Evolutionary conservation across 53 echinoderm and acorn worm species (phyloP).

Genomic region (Echinometra lucunter): DNA sequence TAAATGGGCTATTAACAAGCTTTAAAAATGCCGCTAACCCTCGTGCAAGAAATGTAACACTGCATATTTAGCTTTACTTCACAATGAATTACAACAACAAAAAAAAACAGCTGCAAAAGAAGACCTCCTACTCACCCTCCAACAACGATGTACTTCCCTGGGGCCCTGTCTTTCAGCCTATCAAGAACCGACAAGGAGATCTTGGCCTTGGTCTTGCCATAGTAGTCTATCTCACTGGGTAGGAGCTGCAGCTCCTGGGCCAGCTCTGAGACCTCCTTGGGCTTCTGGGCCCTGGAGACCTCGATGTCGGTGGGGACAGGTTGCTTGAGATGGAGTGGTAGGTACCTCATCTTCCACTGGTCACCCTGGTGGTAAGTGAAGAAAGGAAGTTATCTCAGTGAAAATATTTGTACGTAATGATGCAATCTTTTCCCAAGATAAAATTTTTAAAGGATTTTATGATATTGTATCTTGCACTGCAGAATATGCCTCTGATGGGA

Average conservation of each 20-base stretch:
- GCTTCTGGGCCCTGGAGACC: slow-evolving; percentile 92
- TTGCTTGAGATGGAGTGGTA: slow-evolving; percentile 74
- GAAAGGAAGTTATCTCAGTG: not conserved
- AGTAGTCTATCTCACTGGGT: slow-evolving; percentile 96
- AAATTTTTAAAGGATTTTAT: no score
- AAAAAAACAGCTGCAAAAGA: not conserved
- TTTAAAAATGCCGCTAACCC: no score
- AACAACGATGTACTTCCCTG: slow-evolving; percentile 96
- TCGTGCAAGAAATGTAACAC: no score
- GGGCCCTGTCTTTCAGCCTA: slow-evolving; percentile 81
- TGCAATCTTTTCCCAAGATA: no score
- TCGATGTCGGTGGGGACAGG: slow-evolving; percentile 94
- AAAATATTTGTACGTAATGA: no score
- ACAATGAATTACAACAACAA: not conserved
- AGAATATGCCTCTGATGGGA: no score
- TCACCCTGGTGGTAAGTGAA: slow-evolving; percentile 68
- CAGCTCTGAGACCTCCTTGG: slow-evolving; percentile 92
- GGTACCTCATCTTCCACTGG: slow-evolving; percentile 90
- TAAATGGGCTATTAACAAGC: no score
- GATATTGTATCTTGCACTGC: no score
- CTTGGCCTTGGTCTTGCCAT: slow-evolving; percentile 98
- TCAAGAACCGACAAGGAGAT: slow-evolving; percentile 88
- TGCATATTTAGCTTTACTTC: no score
- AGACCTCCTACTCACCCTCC: slow-evolving; percentile 82
- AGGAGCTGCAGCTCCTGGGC: slow-evolving; percentile 90